These are phyloP conservation scores for Barnardius zonarius DNA, from an alignment of 2,113 vertebrate species.

Conservation along the genomic window DNA sequence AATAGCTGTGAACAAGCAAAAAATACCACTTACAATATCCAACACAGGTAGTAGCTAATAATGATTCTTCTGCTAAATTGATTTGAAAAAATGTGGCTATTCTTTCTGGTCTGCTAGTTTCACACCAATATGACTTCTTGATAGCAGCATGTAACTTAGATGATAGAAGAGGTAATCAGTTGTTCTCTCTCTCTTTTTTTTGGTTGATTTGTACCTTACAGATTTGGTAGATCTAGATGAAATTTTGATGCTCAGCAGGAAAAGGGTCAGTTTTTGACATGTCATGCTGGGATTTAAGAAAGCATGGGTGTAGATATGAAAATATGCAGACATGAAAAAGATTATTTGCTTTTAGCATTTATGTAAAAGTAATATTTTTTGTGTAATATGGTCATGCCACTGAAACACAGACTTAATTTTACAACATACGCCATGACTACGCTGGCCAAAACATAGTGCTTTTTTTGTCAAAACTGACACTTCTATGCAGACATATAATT, in stretches of 20 bases:
- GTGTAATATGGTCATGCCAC: not conserved
- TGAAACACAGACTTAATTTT: not conserved
- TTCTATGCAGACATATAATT: not conserved
- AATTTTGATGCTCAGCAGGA: not conserved
- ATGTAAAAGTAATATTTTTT: not conserved
- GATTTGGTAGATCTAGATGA: not conserved
- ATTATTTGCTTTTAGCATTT: not conserved
- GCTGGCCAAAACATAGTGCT: not conserved
- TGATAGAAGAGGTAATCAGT: not conserved
- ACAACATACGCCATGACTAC: not conserved
- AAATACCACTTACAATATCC: not conserved
- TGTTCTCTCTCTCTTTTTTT: not conserved
- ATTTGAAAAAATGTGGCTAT: not conserved
- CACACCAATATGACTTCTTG: not conserved
- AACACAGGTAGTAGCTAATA: not conserved
- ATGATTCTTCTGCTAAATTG: not conserved
- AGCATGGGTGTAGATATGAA: not conserved
- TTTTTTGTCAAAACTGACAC: not conserved
- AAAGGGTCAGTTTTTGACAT: not conserved
- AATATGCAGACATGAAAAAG: not conserved
- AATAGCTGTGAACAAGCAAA: not conserved
- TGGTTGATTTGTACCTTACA: not conserved
- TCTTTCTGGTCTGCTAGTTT: not conserved
- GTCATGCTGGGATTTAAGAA: not conserved
- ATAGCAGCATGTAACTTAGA: not conserved